Evolutionary conservation across 92 coral and sea anemone genomes (phyloP), one percentile per base, ranked within the genome.

Genomic region (Virgularia gustaviana): DNA sequence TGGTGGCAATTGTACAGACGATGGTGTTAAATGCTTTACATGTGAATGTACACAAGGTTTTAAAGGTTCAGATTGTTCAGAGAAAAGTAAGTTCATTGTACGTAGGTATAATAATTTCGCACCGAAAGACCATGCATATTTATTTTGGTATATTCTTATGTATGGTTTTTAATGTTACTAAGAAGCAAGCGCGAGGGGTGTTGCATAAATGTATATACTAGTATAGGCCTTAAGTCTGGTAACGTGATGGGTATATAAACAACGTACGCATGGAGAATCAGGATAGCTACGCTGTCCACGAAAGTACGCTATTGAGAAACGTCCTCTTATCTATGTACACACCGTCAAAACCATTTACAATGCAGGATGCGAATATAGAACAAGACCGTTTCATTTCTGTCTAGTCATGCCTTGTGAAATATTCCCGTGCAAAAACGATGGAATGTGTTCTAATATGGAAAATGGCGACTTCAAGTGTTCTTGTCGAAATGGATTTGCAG

Each of bases 31-130:
- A 27, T 55, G 64, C 28, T 57, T 27, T 25, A 57, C 30, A 57
- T 57, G 64, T 57, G 36, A 57, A 57, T 57, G 64, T 57, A 36
- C 38, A 0, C 15, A 20, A 15, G 64, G 64, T 27, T 57, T 57
- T 28, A 57, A 57, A 57, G 64, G 64, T 16, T 9, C 64, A 25
- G 62, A 55, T 7, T 55, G 62, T 20, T 55, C 62, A 15, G 62
- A 6, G 31, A 20, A 2, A 16, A 41, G 64, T 57, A 27, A 57
- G 64, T 18, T 27, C n/a, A 2, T 30, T 2, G 6, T 25, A 0
- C 25, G 62, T 4, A 19, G 25, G 20, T 18, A 24, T 9, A 18
- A 45, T 15, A 24, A 45, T 45, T 15, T 45, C 53, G 53, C 15
- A 15, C 15, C 53, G 30, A 35, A 54, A 5, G 29, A 54, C 22